A percentile compares a stretch with the other conserved stretches of the same genome.
Conservation (phyloP, 1,140 invertebrate species). For the Pemphigus obesinymphae region DNA sequence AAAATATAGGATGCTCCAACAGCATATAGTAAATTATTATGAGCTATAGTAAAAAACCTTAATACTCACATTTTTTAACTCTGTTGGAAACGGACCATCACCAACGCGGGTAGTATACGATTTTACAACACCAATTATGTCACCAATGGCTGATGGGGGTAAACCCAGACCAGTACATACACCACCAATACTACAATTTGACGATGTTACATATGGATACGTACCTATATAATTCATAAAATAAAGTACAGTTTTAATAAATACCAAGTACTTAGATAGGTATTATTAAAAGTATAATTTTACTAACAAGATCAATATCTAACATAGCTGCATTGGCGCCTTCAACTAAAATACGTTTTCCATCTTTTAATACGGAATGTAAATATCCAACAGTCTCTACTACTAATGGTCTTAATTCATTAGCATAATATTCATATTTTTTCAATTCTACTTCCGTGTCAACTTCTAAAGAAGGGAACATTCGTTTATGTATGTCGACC, state of each 20-base stretch:
- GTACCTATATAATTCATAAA: slow-evolving; percentile 61
- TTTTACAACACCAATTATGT: slow-evolving; percentile 95
- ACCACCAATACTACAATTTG: slow-evolving; percentile 97
- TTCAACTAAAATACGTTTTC: slow-evolving; percentile 78
- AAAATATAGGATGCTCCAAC: no score
- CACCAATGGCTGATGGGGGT: slow-evolving; percentile 81
- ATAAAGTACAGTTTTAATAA: no score
- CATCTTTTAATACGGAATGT: slow-evolving; percentile 66
- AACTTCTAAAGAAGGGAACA: slow-evolving; percentile 82
- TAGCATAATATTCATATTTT: slow-evolving; percentile 75
- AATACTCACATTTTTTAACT: slow-evolving; percentile 67
- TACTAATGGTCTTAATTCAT: slow-evolving; percentile 79
- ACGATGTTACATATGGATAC: slow-evolving; percentile 98
- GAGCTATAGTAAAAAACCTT: no score
- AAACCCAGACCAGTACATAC: slow-evolving; percentile 96
- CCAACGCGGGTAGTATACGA: slow-evolving; percentile 98
- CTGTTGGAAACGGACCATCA: slow-evolving; percentile 96
- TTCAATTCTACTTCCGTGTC: slow-evolving; percentile 78
- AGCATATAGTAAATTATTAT: no score
- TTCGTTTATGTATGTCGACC: slow-evolving; percentile 73
- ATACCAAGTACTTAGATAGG: no score
- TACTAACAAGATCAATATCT: slow-evolving; percentile 92
- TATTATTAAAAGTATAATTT: background rate
- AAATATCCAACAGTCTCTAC: slow-evolving; percentile 86
- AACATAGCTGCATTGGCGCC: slow-evolving; percentile 96